Conservation (phyloP, 2,888 invertebrate species). For the Melanargia galathea region DNA sequence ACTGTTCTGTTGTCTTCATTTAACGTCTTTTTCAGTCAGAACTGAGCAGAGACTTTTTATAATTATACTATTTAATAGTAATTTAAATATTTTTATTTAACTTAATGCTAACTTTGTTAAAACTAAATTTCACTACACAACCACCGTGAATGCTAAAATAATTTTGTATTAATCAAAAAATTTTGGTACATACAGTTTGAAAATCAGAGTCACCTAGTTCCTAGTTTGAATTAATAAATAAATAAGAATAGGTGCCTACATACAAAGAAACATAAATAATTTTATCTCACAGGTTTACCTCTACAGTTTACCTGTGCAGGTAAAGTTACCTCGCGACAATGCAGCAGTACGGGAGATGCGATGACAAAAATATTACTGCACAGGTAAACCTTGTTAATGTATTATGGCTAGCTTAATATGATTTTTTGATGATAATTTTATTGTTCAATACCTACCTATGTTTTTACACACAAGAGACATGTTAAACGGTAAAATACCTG, state of each 20-base stretch:
- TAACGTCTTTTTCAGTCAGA: background rate
- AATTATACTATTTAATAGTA: too few species aligned
- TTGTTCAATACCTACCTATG: too few species aligned
- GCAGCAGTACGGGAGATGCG: too few species aligned
- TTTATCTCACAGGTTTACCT: background rate
- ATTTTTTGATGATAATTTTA: too few species aligned
- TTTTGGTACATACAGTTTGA: conserved; percentile 16
- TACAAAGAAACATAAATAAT: background rate
- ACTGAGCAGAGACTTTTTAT: background rate
- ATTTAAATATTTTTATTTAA: too few species aligned
- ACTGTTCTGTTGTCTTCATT: background rate
- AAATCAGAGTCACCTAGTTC: conserved; percentile 51
- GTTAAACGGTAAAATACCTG: too few species aligned
- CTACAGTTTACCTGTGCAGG: background rate
- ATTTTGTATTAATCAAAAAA: background rate
- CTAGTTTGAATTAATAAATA: conserved; percentile 36
- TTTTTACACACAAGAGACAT: too few species aligned
- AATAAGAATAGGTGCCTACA: conserved; percentile 1
- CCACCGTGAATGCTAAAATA: background rate
- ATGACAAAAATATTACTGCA: too few species aligned
- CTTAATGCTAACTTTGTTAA: too few species aligned
- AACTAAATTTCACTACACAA: background rate
- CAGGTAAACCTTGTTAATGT: too few species aligned
- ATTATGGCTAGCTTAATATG: too few species aligned
- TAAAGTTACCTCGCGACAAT: too few species aligned